Evolutionary conservation across 2,888 invertebrate species (phyloP).

Genomic region (Scaptomyza polygonia): DNA sequence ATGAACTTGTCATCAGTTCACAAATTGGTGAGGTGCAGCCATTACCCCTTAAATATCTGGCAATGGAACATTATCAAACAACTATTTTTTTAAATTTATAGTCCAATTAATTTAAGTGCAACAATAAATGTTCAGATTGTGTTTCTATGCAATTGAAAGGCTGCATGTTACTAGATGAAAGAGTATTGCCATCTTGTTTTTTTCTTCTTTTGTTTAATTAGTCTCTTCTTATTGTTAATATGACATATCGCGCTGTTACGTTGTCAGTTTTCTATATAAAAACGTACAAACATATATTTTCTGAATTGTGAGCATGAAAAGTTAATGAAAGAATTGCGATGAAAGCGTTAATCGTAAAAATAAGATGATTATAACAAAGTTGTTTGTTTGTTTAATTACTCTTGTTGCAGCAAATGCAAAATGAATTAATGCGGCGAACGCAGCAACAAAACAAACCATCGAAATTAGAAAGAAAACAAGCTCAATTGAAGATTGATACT

Average conservation of each 20-base stretch:
- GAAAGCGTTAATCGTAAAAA: background rate
- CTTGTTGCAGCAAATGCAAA: conserved; percentile 46
- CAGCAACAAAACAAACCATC: conserved; percentile 23
- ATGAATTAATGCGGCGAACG: conserved; percentile 39
- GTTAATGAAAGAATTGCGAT: background rate
- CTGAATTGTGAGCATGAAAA: background rate
- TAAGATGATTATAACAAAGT: conserved; percentile 17
- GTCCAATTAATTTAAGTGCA: background rate
- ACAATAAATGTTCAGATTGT: background rate
- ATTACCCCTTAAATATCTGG: background rate
- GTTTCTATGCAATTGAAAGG: conserved; percentile 1
- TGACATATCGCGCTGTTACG: no score
- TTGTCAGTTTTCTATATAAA: background rate
- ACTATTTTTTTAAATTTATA: background rate
- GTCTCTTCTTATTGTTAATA: no score
- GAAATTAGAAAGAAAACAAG: conserved; percentile 11
- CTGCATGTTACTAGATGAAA: background rate
- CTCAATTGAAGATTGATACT: conserved; percentile 2
- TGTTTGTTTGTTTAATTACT: conserved; percentile 13
- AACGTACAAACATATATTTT: background rate
- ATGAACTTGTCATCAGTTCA: background rate
- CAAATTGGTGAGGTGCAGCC: conserved; percentile 5
- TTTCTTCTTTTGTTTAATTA: background rate
- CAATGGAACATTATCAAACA: background rate
- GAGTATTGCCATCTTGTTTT: background rate